Conservation (phyloP, 2,888 invertebrate genomes). For the Eudemis profundana region DNA sequence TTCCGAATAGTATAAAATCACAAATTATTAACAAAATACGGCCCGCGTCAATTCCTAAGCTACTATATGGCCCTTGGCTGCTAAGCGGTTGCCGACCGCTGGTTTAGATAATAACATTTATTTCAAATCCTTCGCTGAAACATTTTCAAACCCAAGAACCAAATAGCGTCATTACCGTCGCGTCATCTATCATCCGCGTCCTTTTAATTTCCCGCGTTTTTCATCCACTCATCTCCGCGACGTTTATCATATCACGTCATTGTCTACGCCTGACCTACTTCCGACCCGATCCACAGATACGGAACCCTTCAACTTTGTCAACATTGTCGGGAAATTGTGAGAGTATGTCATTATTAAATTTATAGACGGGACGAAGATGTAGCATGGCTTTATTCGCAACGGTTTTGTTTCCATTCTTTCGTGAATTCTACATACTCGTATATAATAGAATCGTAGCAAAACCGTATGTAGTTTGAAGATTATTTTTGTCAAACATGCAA, state of each 20-base stretch:
- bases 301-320: constrained; percentile 11
- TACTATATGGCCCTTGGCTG: no score
- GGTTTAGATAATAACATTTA: neutral
- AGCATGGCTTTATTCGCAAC: neutral
- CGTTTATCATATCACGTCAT: constrained; percentile 43
- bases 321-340: neutral
- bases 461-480: no score
- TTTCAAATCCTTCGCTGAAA: neutral
- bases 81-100: no score
- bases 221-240: constrained; percentile 39
- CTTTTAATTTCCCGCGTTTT: constrained; percentile 39
- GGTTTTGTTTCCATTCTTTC: no score
- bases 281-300: constrained; percentile 9
- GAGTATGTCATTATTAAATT: neutral
- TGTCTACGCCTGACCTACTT: constrained; percentile 44
- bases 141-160: neutral
- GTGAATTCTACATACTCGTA: no score
- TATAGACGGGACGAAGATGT: neutral
- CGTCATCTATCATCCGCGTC: constrained; percentile 35
- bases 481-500: no score
- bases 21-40: no score
- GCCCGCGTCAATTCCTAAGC: no score
- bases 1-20: no score
- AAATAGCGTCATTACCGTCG: constrained; percentile 28
- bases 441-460: no score